These are phyloP conservation scores for Megaceryle maxima DNA, from an alignment of 2,113 vertebrate genomes.

Conservation along the genomic window DNA sequence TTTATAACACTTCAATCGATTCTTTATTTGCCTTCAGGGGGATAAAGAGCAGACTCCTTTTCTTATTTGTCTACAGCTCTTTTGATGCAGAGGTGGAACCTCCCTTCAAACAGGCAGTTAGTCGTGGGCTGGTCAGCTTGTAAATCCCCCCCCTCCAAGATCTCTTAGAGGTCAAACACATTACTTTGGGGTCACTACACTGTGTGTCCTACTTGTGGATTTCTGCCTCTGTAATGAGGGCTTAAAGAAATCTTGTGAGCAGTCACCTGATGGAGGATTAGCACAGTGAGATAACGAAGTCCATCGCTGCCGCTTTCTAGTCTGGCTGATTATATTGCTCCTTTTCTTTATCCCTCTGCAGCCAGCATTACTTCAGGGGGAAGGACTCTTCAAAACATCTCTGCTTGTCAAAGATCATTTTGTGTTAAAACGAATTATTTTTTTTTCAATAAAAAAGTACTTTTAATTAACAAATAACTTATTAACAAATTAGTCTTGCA, in stretches of 20 bases:
- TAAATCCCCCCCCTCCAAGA: background rate
- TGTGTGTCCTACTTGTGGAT: conserved; percentile 17
- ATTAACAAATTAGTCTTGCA: background rate
- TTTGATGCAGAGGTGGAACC: background rate
- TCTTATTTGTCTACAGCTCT: background rate
- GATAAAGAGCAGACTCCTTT: background rate
- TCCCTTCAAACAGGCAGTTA: background rate
- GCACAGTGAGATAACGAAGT: conserved; percentile 41
- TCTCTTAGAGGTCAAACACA: background rate
- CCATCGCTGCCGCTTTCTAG: conserved; percentile 8
- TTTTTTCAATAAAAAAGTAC: background rate
- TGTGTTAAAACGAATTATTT: background rate
- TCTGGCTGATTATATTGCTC: background rate
- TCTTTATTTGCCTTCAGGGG: background rate
- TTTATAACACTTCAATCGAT: background rate
- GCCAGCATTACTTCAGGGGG: background rate
- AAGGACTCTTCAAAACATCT: background rate
- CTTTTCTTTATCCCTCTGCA: background rate
- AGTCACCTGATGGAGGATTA: conserved; percentile 84
- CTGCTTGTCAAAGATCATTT: background rate
- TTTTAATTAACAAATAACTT: background rate
- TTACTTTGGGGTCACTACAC: conserved; percentile 61
- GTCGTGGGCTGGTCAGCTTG: background rate
- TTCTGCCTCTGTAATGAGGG: conserved; percentile 41
- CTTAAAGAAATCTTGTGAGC: conserved; percentile 78